Base-by-base conservation (phyloP, 2,888 invertebrate genomes). In the Aromia moschata region DNA sequence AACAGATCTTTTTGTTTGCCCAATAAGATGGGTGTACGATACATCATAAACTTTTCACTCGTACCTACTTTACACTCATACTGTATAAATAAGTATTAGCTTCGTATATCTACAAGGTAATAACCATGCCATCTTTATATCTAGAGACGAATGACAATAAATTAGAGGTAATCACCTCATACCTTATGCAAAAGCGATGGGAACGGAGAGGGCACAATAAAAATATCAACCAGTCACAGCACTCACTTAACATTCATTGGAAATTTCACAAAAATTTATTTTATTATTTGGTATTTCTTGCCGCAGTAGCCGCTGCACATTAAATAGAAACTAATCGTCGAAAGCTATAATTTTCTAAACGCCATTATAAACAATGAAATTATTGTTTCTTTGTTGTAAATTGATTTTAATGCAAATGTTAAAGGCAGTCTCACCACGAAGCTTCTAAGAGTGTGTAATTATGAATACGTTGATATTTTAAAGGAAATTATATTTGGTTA, bases 391-490 rank as follows among this genome's bases (percentile, higher is more conserved):
- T 49, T 49, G 49, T 49, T 25, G 49, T 16, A 38, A 49, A 49
- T 49, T 49, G 49, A 49, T 49, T 49, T 49, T 49, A 49, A 49
- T 49, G 49, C 38, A 38, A 49, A 49, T 49, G 18, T 15, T 33
- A 46, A 12, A 20, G 9, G 25, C 17, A 10, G 15, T 40, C 40
- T 40, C 17, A 25, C 11, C 43, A 25, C n/a, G 43, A 25, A 43
- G 17, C 2, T 18, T 11, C 25, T 12, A 12, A n/a, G 25, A n/a
- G n/a, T n/a, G 14, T n/a, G 14, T 20, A 43, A 43, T 43, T 43
- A 2, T 43, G 25, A 43, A 25, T 43, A 14, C 25, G 43, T 43
- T n/a, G n/a, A n/a, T n/a, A n/a, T n/a, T n/a, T n/a, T n/a, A n/a
- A n/a, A n/a, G n/a, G n/a, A n/a, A n/a, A n/a, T n/a, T n/a, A n/a